These are phyloP conservation scores for Botrylloides violaceus DNA, from an alignment of 23 tunicate genomes.

Conservation along the genomic window DNA sequence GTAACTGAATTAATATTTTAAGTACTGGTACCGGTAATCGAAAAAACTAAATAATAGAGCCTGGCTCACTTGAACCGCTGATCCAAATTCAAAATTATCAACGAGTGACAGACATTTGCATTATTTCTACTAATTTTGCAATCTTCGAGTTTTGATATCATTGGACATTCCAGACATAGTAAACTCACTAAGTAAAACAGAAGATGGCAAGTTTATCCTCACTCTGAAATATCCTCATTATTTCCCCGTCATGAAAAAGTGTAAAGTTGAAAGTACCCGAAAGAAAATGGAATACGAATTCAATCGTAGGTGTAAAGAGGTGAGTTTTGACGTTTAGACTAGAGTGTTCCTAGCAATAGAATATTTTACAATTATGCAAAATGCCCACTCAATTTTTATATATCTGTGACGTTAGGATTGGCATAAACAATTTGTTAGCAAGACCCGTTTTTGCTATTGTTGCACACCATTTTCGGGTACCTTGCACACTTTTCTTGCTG, in stretches of 20 bases:
- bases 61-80: neutral
- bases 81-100: neutral
- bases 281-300: slow-evolving; percentile 72
- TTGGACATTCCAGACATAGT: slow-evolving; percentile 37
- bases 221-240: slow-evolving; percentile 82
- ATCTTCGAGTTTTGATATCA: no score
- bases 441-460: no score
- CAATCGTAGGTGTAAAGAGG: slow-evolving; percentile 76
- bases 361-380: no score
- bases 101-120: no score
- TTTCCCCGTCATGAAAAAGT: slow-evolving; percentile 88
- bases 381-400: neutral
- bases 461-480: no score
- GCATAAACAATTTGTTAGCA: no score
- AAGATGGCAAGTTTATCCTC: slow-evolving; percentile 29
- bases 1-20: slow-evolving; percentile 19
- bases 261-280: slow-evolving; percentile 53
- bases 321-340: neutral
- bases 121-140: neutral
- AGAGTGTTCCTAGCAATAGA: no score
- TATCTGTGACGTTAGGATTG: no score
- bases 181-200: slow-evolving; percentile 34
- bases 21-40: slow-evolving; percentile 1
- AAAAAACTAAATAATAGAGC: neutral
- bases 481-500: no score